Conservation (phyloP, 1,140 invertebrate species). For the Triops longicaudatus region DNA sequence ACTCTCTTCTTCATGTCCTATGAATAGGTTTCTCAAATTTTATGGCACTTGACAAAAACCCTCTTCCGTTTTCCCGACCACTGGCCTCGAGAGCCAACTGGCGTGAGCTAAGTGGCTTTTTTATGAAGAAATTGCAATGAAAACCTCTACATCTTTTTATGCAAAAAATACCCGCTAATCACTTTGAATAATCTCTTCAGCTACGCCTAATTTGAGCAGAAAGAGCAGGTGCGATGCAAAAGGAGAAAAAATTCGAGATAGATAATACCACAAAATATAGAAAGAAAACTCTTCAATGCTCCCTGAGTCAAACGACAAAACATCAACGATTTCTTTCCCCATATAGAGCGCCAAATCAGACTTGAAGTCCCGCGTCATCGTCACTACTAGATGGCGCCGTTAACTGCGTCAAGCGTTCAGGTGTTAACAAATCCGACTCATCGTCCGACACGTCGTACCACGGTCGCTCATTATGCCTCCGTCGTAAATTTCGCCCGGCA, state of each 20-base stretch:
- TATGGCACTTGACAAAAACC: neutral
- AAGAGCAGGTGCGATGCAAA: neutral
- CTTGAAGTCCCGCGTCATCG: slow-evolving; percentile 21
- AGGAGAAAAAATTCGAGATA: neutral
- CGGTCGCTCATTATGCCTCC: slow-evolving; percentile 30
- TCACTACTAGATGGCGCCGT: slow-evolving; percentile 28
- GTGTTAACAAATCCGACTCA: slow-evolving; percentile 32
- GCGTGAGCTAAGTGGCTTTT: neutral
- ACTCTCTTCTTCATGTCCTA: neutral
- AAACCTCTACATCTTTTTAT: too few relatives aligned
- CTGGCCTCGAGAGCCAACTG: neutral
- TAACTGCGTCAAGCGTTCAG: slow-evolving; percentile 31
- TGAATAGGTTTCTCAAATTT: neutral
- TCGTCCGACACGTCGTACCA: slow-evolving; percentile 35
- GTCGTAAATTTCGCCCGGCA: slow-evolving; percentile 20
- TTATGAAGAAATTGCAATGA: neutral
- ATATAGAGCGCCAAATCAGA: neutral
- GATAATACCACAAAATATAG: neutral
- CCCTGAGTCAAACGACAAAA: neutral
- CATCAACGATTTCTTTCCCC: neutral
- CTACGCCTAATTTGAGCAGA: neutral
- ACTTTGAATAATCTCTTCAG: neutral
- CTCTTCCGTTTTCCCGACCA: neutral
- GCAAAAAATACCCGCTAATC: neutral
- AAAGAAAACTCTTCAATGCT: neutral